A percentile compares a stretch with the other conserved stretches of the same genome.
phyloP scores from a whole-genome alignment of 2,797 vertebrate species.

The Catostomus latipinnis region DNA sequence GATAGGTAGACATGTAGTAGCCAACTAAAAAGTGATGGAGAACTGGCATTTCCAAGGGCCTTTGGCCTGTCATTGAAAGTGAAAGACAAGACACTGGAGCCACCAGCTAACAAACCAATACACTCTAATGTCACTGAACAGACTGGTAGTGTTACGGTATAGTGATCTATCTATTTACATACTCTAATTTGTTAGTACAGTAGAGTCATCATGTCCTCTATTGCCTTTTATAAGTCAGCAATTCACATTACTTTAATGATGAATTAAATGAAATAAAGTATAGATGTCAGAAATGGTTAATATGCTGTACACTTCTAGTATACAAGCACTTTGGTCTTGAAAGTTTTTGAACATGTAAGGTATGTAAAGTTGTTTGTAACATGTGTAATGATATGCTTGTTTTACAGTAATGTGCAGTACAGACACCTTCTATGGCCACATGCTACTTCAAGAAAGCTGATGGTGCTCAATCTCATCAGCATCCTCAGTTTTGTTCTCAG shows the following conservation, averaged over 20 bases:
- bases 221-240: not conserved
- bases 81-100: slow-evolving; percentile 51
- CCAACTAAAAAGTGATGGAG: slow-evolving; percentile 18
- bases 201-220: not conserved
- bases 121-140: slow-evolving; percentile 53
- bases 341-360: not conserved
- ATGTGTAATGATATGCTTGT: not conserved
- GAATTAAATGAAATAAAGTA: slow-evolving; percentile 2
- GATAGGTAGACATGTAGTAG: slow-evolving; percentile 7
- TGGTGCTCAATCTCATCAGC: not conserved
- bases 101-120: slow-evolving; percentile 41
- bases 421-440: slow-evolving; percentile 54
- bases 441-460: slow-evolving; percentile 32
- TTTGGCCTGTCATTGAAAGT: slow-evolving; percentile 35
- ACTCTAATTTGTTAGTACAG: slow-evolving; percentile 38
- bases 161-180: slow-evolving; percentile 48
- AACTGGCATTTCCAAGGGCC: not conserved
- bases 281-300: not conserved
- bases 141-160: slow-evolving; percentile 53
- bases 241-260: not conserved
- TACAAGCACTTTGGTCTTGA: not conserved
- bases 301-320: not conserved
- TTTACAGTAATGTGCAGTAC: not conserved
- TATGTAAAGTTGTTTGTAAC: not conserved
- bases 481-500: not conserved